Evolutionary conservation across 2,888 invertebrate genomes (phyloP), one percentile per base, ranked within the genome.

Genomic region (Oeneis ivallda): DNA sequence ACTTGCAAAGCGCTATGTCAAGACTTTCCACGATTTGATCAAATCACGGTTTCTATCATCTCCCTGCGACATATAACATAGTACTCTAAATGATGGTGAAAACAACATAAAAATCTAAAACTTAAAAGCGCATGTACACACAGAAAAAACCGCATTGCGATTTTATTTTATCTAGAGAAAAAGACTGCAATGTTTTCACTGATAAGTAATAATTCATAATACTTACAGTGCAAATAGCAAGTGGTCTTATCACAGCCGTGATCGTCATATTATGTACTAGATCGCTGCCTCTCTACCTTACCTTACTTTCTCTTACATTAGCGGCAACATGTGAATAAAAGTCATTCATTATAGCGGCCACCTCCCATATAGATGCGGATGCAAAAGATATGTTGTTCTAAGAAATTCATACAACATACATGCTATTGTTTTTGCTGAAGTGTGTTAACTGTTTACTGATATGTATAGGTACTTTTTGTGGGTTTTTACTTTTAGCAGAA

Each of bases 221-320:
- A 17, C 32, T 58, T 58, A 19, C 13, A 11, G 7, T 34, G 32
- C 52, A 34, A 52, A 56, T 56, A 56, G 56, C 19, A 41, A 41
- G 13, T 7, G 1, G 8, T 15, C 45, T 34, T 43, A 43, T 41
- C 32, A 7, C 32, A 54, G 15, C 11, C 1, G 6, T 10, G 15
- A 58, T 15, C 26, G n/a, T 43, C 43, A 43, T 58, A 34, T 26
- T 26, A 4, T 47, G 53, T 45, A 49, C 37, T 6, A 37, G 17
- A 59, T 43, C 58, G 58, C 26, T 59, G 47, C 37, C 19, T 37
- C 45, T 45, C 37, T 39, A 37, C 15, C 45, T 45, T n/a, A 26
- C 17, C 10, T 32, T 57, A 65, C 67, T 71, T 65, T 65, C 62
- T 49, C 64, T 58, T 53, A 50, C 64, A 62, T 64, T 68, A 62